phyloP scores from a whole-genome alignment of 2,888 invertebrate species.

The Aphodius granarius region DNA sequence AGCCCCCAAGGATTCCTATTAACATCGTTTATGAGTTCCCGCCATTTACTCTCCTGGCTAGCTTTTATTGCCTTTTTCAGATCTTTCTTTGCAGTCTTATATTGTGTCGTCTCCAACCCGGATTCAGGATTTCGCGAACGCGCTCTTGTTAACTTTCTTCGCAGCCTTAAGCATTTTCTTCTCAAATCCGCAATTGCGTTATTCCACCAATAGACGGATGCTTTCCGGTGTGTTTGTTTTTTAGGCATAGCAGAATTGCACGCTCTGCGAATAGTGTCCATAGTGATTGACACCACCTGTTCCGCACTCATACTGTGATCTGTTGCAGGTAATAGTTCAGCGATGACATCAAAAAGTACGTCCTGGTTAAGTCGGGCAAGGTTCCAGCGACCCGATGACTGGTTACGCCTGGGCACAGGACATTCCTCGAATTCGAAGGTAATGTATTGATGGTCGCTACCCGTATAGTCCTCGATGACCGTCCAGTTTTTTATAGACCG shows the following conservation, averaged over 20 bases:
- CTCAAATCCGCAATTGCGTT: neutral
- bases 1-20: neutral
- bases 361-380: too few species aligned
- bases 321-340: too few species aligned
- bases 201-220: neutral
- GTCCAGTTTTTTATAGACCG: neutral
- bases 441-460: too few species aligned
- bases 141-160: neutral
- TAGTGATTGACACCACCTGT: too few species aligned
- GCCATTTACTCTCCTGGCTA: neutral
- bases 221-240: too few species aligned
- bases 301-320: too few species aligned
- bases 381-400: too few species aligned
- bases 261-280: too few species aligned
- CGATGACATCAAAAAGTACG: too few species aligned
- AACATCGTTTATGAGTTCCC: neutral
- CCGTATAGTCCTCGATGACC: constrained; percentile 7
- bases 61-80: neutral
- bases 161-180: neutral
- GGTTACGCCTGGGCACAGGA: too few species aligned
- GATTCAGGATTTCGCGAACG: neutral
- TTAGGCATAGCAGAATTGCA: too few species aligned
- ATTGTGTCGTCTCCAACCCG: neutral
- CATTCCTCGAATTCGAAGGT: too few species aligned
- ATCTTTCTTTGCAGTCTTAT: neutral